phyloP scores from a whole-genome alignment of 2,888 invertebrate genomes.

The Glyphotaelius pellucidus region DNA sequence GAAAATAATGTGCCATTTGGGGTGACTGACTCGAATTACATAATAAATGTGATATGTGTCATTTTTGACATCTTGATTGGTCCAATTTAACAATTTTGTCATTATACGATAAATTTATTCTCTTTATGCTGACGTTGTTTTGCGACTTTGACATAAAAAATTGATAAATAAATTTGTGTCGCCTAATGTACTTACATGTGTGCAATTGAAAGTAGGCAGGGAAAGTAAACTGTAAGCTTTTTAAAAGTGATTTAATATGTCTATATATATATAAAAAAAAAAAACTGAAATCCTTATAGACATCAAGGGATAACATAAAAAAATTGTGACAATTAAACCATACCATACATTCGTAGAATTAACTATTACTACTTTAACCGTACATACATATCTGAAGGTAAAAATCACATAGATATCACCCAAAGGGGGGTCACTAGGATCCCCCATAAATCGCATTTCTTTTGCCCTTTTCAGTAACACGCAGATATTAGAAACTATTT shows the following conservation, averaged over 20 bases:
- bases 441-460: no score
- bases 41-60: constrained; percentile 29
- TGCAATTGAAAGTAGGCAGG: not conserved
- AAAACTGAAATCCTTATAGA: not conserved
- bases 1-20: not conserved
- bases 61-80: not conserved
- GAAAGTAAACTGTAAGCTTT: not conserved
- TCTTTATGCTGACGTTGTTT: not conserved
- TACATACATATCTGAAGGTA: no score
- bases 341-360: not conserved
- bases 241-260: not conserved
- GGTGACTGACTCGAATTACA: constrained; percentile 11
- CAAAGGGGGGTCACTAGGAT: no score
- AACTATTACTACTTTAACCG: not conserved
- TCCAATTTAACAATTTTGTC: constrained; percentile 5
- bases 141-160: not conserved
- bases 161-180: not conserved
- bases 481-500: no score
- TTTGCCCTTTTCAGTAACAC: no score
- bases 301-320: not conserved
- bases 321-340: not conserved
- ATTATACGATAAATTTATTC: not conserved
- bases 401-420: no score
- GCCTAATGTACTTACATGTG: not conserved
- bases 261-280: no score